Conservation (phyloP, 2,113 vertebrate genomes). For the Eolophus roseicapilla region DNA sequence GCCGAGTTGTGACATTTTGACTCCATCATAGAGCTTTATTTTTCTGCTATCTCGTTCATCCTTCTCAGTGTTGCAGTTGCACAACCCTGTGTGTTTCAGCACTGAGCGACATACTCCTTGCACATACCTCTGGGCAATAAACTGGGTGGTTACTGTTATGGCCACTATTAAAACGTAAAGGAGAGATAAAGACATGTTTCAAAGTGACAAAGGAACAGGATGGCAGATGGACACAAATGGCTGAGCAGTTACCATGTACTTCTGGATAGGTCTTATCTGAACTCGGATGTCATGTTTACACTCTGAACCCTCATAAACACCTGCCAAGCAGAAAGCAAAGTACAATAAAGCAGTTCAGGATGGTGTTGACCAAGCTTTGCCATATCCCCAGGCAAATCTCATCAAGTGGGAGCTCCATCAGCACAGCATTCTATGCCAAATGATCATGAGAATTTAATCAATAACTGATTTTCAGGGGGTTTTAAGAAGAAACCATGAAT, state of each 20-base stretch:
- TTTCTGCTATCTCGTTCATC: neutral
- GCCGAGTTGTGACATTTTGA: neutral
- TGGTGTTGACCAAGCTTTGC: neutral
- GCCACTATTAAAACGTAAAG: neutral
- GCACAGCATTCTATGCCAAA: neutral
- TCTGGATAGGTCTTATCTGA: constrained; percentile 7
- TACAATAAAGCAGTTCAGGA: neutral
- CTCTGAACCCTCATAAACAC: neutral
- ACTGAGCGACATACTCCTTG: neutral
- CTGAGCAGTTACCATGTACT: neutral
- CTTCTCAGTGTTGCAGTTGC: neutral
- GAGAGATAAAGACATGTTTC: neutral
- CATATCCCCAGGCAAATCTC: neutral
- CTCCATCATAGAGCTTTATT: neutral
- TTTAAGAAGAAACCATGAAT: neutral
- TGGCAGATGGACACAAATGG: neutral
- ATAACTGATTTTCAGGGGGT: neutral
- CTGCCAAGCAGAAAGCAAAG: neutral
- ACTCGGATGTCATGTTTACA: neutral
- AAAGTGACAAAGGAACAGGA: neutral
- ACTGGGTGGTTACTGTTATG: neutral
- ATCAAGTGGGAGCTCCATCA: neutral
- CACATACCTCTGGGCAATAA: neutral
- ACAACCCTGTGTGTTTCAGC: neutral
- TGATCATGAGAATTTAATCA: neutral